Base-by-base conservation (phyloP, 2,113 vertebrate genomes). In the Tor tambroides region DNA sequence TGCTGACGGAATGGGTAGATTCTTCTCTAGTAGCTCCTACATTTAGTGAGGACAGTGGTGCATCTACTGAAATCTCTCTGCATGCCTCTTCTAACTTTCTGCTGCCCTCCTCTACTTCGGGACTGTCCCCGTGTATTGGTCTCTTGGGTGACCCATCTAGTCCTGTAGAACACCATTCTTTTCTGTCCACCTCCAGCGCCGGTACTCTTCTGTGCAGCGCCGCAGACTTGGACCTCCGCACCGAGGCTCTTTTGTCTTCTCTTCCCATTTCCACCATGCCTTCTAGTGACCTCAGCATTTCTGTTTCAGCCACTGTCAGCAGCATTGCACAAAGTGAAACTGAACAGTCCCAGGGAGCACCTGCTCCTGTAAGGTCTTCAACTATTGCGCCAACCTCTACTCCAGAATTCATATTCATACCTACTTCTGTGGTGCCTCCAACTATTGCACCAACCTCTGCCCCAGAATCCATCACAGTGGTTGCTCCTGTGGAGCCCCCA, bases 121-220 rank as follows among this genome's bases (percentile, higher is more conserved):
- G 79, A 81, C 91, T 80, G 30, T 72, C 85, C 88, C 88, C 86
- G 87, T 69, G 88, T 87, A 46, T 88, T 88, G 23, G 84, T 88
- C 84, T 91, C 91, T 83, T 85, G 90, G 15, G 81, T 71, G 41
- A 91, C 59, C 63, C 84, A 84, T 75, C 92, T 93, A 92, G 92
- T 88, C 91, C 91, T 72, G 12, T 88, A 88, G 91, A 91, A 17
- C 69, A 56, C 4, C 79, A 4, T 84, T 93, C 92, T 90, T 92
- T 91, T 87, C 94, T 93, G 81, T 88, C 94, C 94, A 94, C 94
- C 91, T 95, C 91, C 95, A 93, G 91, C 92, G 89, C 91, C 9
- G 74, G 80, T 54, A 81, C 91, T 81, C 46, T 90, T 89, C 91
- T 94, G 94, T 86, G 83, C 85, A 84, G 76, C 38, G n/a, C 56